Percentiles rank a stretch among this genome's conserved stretches.
Conservation (phyloP, 2,888 invertebrate species). For the Gymnocheta viridis region DNA sequence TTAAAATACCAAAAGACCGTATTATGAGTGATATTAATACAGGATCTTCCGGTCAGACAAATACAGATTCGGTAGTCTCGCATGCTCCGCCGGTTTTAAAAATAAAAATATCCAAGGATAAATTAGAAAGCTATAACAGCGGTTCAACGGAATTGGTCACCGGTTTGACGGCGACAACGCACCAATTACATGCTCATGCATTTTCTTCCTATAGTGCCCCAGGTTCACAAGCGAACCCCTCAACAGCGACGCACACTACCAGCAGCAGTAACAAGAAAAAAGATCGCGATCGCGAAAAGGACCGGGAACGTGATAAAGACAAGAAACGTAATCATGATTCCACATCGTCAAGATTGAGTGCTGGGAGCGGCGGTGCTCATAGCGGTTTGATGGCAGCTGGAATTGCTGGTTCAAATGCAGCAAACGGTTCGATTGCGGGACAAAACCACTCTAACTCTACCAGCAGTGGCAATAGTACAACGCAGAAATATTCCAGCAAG, state of each 20-base stretch:
- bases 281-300: constrained; percentile 80
- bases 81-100: constrained; percentile 84
- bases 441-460: constrained; percentile 46
- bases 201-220: constrained; percentile 35
- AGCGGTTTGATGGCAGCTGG: constrained; percentile 24
- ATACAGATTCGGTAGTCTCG: constrained; percentile 15
- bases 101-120: constrained; percentile 91
- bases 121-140: constrained; percentile 83
- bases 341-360: constrained; percentile 77
- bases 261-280: constrained; percentile 76
- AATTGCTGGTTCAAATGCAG: constrained; percentile 45
- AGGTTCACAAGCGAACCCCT: constrained; percentile 61
- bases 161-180: constrained; percentile 12
- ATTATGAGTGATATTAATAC: constrained; percentile 83
- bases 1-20: constrained; percentile 91
- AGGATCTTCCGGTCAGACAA: constrained; percentile 65
- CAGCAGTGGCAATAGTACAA: constrained; percentile 60
- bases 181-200: constrained; percentile 50
- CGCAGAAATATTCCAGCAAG: constrained; percentile 76
- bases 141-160: constrained; percentile 54
- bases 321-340: constrained; percentile 78
- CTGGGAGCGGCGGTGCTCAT: constrained; percentile 67
- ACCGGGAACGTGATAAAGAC: constrained; percentile 78
- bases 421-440: constrained; percentile 57
- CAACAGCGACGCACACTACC: constrained; percentile 55